A percentile compares a stretch with the other conserved stretches of the same genome.
Evolutionary conservation across 2,888 invertebrate species (phyloP).

Genomic region (Bedellia somnulentella): DNA sequence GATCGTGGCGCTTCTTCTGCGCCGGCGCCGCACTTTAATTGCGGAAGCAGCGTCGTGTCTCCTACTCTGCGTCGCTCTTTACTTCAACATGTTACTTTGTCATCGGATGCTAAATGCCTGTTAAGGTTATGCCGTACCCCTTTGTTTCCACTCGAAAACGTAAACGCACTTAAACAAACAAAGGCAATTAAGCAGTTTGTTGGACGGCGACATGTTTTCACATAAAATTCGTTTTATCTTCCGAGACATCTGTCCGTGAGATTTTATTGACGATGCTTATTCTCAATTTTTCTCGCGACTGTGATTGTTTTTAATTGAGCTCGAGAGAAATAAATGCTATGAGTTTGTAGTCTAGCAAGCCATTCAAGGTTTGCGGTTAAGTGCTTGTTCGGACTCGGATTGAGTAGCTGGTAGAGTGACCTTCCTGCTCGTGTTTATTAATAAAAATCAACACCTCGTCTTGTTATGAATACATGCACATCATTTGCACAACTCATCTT

Average conservation of each 20-base stretch:
- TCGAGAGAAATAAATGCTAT: no score
- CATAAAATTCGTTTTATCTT: slow-evolving; percentile 2
- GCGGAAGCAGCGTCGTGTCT: slow-evolving; percentile 25
- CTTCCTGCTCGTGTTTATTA: no score
- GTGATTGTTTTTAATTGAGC: no score
- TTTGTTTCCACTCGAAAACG: slow-evolving; percentile 2
- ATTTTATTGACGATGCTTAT: slow-evolving; percentile 1
- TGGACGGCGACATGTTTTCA: background rate
- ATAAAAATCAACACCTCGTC: no score
- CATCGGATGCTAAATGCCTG: slow-evolving; percentile 5
- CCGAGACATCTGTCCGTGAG: slow-evolving; percentile 1
- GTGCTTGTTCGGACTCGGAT: slow-evolving; percentile 26
- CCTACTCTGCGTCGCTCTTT: slow-evolving; percentile 13
- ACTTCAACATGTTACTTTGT: slow-evolving; percentile 6
- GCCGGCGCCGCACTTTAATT: slow-evolving; percentile 27
- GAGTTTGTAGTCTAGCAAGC: no score
- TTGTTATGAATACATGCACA: no score
- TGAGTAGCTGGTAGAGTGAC: no score
- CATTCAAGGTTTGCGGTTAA: slow-evolving; percentile 11
- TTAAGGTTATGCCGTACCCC: slow-evolving; percentile 2
- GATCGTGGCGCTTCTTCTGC: slow-evolving; percentile 22
- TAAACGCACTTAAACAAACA: no score
- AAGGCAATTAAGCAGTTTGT: slow-evolving; percentile 2
- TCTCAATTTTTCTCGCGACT: background rate
- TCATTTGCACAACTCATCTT: no score